Base-by-base conservation (phyloP, 2,797 vertebrate genomes). In the Takifugu rubripes region DNA sequence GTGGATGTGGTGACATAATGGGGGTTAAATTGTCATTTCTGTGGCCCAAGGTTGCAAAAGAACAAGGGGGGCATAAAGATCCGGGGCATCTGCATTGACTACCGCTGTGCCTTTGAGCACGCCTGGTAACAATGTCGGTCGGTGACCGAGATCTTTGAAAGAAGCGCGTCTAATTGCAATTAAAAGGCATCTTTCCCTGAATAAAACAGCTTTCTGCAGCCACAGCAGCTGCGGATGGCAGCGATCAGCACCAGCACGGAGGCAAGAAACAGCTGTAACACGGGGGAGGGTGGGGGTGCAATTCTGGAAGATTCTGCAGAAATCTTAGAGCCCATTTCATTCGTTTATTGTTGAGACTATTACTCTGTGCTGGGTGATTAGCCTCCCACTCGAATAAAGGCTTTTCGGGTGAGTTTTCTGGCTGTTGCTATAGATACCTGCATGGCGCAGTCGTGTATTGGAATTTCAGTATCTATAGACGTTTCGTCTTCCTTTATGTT, bases 301-400 rank as follows among this genome's bases (percentile, higher is more conserved):
- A 61, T 86, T 88, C 86, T 88, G 70, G 88, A 89, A 86, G 83
- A 84, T 90, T 89, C 87, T 86, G 59, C 74, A 69, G 84, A 72
- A 86, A 84, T 88, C 80, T 81, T 63, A 79, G 74, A 86, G 82
- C 82, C 83, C 84, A 21, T 84, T 87, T 85, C 80, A 64, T 59
- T 75, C 31, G 59, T 77, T 78, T 77, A 79, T 81, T 83, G 77
- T 74, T 75, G 77, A 71, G 74, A 69, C 73, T 61, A 65, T 55
- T 59, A 67, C 44, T 68, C 62, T 56, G 48, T 56, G 79, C 81
- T 74, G 2, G 72, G 44, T 64, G 68, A 54, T 49, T 74, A 81
- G 78, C 80, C 56, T 60, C 46, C 66, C 61, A 52, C 64, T 64
- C 55, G 71, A 66, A 84, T 65, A 29, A 56, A 53, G 57, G 21